Evolutionary conservation across 2,888 invertebrate species (phyloP).

Genomic region (Lacanobia wlatinum): DNA sequence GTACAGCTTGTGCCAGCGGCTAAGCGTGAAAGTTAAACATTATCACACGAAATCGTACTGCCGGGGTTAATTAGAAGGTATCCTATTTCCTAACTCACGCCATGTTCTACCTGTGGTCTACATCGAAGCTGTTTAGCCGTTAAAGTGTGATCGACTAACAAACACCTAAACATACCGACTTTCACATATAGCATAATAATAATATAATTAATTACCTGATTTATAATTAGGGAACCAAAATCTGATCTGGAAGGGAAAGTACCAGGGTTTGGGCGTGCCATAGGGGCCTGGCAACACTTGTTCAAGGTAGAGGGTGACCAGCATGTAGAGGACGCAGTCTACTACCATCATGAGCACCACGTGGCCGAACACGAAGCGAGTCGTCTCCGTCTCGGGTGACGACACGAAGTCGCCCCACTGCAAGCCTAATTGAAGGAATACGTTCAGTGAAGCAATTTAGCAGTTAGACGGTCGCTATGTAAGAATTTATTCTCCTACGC

Average conservation of each 20-base stretch:
- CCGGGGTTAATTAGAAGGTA: neutral
- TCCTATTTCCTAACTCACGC: neutral
- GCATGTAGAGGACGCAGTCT: constrained; percentile 93
- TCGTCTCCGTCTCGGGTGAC: constrained; percentile 92
- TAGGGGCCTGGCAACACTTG: constrained; percentile 96
- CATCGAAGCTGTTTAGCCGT: neutral
- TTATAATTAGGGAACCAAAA: constrained; percentile 88
- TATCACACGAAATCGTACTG: no score
- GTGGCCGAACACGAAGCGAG: constrained; percentile 92
- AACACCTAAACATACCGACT: neutral
- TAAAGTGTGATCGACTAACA: neutral
- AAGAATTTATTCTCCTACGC: constrained; percentile 55
- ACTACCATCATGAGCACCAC: constrained; percentile 94
- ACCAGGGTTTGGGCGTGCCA: constrained; percentile 95
- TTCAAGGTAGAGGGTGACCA: constrained; percentile 96
- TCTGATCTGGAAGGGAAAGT: constrained; percentile 92
- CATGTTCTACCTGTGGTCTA: no score
- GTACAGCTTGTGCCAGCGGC: neutral
- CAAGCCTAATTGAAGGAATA: constrained; percentile 82
- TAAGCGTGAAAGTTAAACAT: neutral
- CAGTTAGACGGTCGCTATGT: constrained; percentile 50
- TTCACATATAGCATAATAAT: neutral
- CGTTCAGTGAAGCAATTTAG: constrained; percentile 48
- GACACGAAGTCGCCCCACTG: constrained; percentile 92
- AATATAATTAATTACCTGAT: constrained; percentile 59